Evolutionary conservation across 2,797 vertebrate species (phyloP).

Genomic region (Anguilla marmorata): DNA sequence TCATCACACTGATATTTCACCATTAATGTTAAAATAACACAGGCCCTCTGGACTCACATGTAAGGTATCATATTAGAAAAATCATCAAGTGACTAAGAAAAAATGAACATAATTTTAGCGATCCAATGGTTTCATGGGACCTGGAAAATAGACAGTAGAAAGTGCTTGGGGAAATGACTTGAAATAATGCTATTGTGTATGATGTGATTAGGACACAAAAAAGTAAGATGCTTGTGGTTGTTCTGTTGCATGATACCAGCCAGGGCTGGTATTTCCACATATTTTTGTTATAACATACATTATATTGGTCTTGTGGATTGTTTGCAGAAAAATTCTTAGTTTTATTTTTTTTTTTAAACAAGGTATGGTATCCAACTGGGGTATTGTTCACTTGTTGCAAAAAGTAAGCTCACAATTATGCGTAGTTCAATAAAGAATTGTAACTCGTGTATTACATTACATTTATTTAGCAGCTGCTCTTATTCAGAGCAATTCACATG

Average conservation of each 20-base stretch:
- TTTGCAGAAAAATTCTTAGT: neutral
- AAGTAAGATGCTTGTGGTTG: neutral
- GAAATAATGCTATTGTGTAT: neutral
- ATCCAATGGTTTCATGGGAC: neutral
- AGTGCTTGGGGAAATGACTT: neutral
- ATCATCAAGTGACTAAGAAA: neutral
- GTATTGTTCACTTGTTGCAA: too few relatives aligned
- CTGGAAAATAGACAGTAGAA: neutral
- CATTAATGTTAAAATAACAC: neutral
- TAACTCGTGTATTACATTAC: too few relatives aligned
- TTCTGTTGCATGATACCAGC: neutral
- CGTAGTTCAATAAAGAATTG: too few relatives aligned
- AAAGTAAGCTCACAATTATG: too few relatives aligned
- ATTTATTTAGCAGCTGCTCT: too few relatives aligned
- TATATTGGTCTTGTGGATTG: neutral
- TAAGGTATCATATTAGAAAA: neutral
- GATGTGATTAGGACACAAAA: neutral
- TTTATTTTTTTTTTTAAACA: too few relatives aligned
- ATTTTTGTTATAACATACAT: neutral
- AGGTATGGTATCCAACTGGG: too few relatives aligned
- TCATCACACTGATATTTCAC: neutral
- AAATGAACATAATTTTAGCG: neutral
- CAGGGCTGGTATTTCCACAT: neutral
- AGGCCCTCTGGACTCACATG: neutral
- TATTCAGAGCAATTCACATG: too few relatives aligned